Evolutionary conservation across 2,888 invertebrate species (phyloP).

Genomic region (Caenorhabditis plicata): DNA sequence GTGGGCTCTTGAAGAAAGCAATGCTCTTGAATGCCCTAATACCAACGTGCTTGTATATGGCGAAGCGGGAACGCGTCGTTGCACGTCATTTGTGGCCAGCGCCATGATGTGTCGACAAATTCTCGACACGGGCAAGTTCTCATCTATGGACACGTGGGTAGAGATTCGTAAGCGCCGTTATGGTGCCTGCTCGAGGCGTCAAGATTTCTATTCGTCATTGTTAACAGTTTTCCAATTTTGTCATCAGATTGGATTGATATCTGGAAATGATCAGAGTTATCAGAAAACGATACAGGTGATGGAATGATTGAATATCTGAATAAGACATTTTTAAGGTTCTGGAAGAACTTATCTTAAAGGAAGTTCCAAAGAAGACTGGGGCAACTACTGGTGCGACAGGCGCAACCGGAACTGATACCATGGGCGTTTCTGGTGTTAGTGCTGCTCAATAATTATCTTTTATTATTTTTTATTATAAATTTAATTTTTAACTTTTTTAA

Average conservation of each 20-base stretch:
- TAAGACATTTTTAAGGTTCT: constrained; percentile 6
- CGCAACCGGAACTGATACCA: too few relatives aligned
- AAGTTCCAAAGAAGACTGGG: too few relatives aligned
- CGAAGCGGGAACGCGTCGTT: constrained; percentile 19
- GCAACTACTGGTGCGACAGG: too few relatives aligned
- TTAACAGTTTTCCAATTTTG: constrained; percentile 13
- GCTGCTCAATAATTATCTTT: too few relatives aligned
- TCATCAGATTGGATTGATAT: constrained; percentile 9
- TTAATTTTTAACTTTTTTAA: too few relatives aligned
- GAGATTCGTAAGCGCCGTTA: constrained; percentile 21
- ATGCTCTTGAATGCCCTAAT: constrained; percentile 4
- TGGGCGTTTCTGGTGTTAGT: too few relatives aligned
- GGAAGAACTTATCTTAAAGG: constrained; percentile 1
- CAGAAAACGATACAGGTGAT: constrained; percentile 14
- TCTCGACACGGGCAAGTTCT: constrained; percentile 21
- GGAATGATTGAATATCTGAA: not conserved
- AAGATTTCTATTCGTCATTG: constrained; percentile 26
- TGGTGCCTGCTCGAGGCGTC: constrained; percentile 7
- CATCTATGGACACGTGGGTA: constrained; percentile 27
- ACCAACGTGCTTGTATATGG: constrained; percentile 23
- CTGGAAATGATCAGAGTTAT: constrained; percentile 5
- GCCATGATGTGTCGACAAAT: constrained; percentile 26
- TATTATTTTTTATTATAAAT: too few relatives aligned
- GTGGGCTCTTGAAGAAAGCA: constrained; percentile 24
- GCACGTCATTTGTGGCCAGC: constrained; percentile 13